These are phyloP conservation scores for Hermetia illucens DNA, from an alignment of 1,140 invertebrate genomes.

Conservation along the genomic window DNA sequence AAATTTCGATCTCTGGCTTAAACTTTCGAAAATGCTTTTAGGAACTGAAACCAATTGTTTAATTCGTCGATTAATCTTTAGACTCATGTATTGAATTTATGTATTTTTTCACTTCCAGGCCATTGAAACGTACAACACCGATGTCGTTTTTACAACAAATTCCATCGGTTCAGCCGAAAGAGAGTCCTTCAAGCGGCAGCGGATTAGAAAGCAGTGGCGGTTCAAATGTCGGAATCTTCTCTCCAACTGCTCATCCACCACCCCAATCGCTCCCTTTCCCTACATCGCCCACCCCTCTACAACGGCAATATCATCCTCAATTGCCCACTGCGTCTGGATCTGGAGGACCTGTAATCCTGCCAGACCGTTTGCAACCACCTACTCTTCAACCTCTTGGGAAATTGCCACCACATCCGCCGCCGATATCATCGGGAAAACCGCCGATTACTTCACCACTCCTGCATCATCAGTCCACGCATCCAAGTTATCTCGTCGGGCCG, in stretches of 20 bases:
- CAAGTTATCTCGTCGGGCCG: constrained; percentile 32
- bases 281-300: constrained; percentile 30
- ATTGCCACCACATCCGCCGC: constrained; percentile 13
- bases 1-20: too few relatives aligned
- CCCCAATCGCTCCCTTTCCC: constrained; percentile 21
- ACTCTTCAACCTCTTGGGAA: too few relatives aligned
- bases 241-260: too few relatives aligned
- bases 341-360: too few relatives aligned
- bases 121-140: not conserved
- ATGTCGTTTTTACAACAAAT: not conserved
- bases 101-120: not conserved
- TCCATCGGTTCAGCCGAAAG: not conserved
- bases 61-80: too few relatives aligned
- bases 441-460: constrained; percentile 18
- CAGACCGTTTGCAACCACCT: too few relatives aligned
- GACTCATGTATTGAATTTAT: not conserved
- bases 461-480: constrained; percentile 29
- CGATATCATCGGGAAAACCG: constrained; percentile 24
- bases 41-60: too few relatives aligned
- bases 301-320: constrained; percentile 12
- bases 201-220: too few relatives aligned
- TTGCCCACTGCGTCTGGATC: too few relatives aligned
- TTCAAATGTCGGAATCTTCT: too few relatives aligned
- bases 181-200: not conserved
- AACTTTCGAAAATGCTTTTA: too few relatives aligned